Base-by-base conservation (phyloP, 2,888 invertebrate species). In the Aromia moschata region DNA sequence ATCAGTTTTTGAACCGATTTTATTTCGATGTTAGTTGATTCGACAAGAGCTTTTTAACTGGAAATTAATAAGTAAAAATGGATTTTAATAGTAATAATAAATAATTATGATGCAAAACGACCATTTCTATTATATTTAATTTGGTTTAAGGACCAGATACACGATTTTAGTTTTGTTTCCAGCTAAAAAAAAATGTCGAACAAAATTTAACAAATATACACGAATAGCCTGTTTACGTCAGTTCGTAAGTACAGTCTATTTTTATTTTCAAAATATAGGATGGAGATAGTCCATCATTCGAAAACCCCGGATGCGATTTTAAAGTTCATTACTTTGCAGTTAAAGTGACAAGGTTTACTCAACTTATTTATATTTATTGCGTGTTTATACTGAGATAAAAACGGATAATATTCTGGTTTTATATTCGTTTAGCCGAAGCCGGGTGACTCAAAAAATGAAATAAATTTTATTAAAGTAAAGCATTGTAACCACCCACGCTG, bases 1-100 rank as follows among this genome's bases (percentile, higher is more conserved):
- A 73, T 73, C 72, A 71, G 66, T 56, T 67, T n/a, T 64, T 63
- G 45, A 56, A 61, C 53, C 46, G 61, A 64, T 62, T 58, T 64
- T 55, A 53, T 65, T 60, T 61, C 36, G 55, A 51, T 58, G 55
- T 33, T 47, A 55, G 36, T 49, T 17, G 38, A 55, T 15, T 38
- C 11, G 37, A 47, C 15, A 33, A 37, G 38, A 20, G 20, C 47
- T n/a, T n/a, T n/a, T n/a, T n/a, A n/a, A n/a, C n/a, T n/a, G n/a
- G n/a, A n/a, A n/a, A n/a, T n/a, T n/a, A n/a, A n/a, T n/a, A n/a
- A n/a, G n/a, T n/a, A n/a, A n/a, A n/a, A n/a, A n/a, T n/a, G n/a
- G n/a, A n/a, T n/a, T n/a, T n/a, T n/a, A n/a, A n/a, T n/a, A n/a
- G n/a, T n/a, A n/a, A n/a, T n/a, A n/a, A n/a, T n/a, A n/a, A n/a